Conservation (phyloP, 30 jellyfish, hydroid and myxozoan genomes). For the Phacellophora camtschatica region DNA sequence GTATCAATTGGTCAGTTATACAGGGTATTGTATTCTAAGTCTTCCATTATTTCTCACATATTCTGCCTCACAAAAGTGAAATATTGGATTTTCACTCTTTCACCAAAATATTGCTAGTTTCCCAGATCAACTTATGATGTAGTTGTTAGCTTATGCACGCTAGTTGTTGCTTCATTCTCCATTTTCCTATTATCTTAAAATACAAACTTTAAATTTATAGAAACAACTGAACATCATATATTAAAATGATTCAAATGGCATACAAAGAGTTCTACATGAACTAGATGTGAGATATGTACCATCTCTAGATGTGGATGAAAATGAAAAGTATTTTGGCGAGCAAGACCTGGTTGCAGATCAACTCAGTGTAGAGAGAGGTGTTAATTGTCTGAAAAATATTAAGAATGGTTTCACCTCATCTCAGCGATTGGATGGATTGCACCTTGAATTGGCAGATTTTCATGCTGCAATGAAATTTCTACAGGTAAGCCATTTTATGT, state of each 20-base stretch:
- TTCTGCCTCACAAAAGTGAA: too few species aligned
- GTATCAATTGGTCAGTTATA: too few species aligned
- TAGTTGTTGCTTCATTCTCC: neutral
- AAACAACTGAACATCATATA: neutral
- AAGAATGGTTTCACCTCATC: neutral
- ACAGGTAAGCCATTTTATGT: neutral
- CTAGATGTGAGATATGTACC: conserved; percentile 3
- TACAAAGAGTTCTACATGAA: neutral
- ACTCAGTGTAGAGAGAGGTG: conserved; percentile 10
- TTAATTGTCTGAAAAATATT: neutral
- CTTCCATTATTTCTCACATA: too few species aligned
- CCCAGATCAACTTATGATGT: neutral
- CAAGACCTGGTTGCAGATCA: neutral
- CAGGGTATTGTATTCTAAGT: too few species aligned
- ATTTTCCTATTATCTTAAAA: neutral
- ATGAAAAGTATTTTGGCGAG: neutral
- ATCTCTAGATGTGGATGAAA: neutral
- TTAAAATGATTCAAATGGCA: conserved; percentile 1
- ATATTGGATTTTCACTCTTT: too few species aligned
- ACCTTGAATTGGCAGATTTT: neutral
- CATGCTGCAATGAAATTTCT: neutral
- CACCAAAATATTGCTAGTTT: too few species aligned
- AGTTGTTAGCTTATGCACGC: neutral
- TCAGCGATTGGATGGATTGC: neutral
- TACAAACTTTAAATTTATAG: neutral